Evolutionary conservation across 2,797 vertebrate species (phyloP).

Genomic region (Poeciliopsis paucimaculata): DNA sequence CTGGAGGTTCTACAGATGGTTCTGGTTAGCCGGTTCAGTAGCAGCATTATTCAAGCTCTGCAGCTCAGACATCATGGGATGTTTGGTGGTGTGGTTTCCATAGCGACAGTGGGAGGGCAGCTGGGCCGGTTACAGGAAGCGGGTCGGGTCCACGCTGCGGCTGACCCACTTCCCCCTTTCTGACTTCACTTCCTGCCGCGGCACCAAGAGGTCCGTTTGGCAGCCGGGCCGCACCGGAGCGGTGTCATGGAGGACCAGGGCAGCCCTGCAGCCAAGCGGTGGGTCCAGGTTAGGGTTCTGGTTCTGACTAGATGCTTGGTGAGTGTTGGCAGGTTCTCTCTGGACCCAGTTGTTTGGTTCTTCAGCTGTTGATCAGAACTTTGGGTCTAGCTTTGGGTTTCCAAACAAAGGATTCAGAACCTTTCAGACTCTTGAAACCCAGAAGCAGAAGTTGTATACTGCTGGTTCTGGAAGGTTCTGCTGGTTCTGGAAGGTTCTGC

Average conservation of each 20-base stretch:
- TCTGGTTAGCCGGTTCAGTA: too few relatives aligned
- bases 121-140: conserved; percentile 30
- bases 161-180: conserved; percentile 43
- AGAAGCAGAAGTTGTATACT: not conserved
- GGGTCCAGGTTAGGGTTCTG: conserved; percentile 15
- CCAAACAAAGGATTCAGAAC: too few relatives aligned
- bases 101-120: conserved; percentile 17
- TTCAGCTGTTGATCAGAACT: too few relatives aligned
- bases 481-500: not conserved
- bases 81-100: not conserved
- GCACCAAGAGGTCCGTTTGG: not conserved
- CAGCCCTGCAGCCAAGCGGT: conserved; percentile 24
- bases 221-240: conserved; percentile 4
- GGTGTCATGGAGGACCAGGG: conserved; percentile 29
- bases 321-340: too few relatives aligned
- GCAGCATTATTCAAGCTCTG: not conserved
- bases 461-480: not conserved
- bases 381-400: not conserved
- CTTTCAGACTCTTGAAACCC: not conserved
- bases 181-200: conserved; percentile 23
- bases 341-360: too few relatives aligned
- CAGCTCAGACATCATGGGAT: not conserved
- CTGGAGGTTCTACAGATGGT: too few relatives aligned
- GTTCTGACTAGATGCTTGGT: not conserved
- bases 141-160: not conserved